phyloP scores from a whole-genome alignment of 2,888 invertebrate species.

The Dicycla oo region DNA sequence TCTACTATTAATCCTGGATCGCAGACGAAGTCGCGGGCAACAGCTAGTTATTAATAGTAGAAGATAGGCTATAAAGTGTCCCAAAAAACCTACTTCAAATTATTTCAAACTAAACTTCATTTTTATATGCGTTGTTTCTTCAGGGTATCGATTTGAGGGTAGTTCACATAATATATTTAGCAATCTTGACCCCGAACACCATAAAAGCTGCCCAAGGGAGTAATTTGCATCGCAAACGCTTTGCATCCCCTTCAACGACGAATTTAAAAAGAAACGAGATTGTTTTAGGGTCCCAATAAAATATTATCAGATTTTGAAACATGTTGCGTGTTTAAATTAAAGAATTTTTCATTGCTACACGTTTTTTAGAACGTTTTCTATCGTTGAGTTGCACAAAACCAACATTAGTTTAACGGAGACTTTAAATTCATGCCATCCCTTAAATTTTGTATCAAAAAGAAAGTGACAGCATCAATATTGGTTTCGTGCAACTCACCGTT shows the following conservation, averaged over 20 bases:
- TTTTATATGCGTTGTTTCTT: constrained; percentile 9
- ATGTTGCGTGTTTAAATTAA: constrained; percentile 1
- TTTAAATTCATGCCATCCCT: no score
- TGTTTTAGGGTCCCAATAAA: constrained; percentile 30
- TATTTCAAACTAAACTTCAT: no score
- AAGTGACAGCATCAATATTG: no score
- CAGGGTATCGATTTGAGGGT: constrained; percentile 32
- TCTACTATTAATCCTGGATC: no score
- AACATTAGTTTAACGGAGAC: no score
- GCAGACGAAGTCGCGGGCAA: no score
- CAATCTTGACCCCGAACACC: constrained; percentile 47
- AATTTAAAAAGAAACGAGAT: constrained; percentile 28
- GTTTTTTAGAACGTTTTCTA: background rate
- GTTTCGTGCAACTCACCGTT: no score
- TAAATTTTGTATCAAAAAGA: no score
- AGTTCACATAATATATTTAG: constrained; percentile 45
- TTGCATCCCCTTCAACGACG: constrained; percentile 44
- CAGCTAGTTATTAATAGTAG: no score
- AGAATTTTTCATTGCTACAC: background rate
- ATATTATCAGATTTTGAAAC: constrained; percentile 40
- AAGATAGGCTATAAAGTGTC: no score
- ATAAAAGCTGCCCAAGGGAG: constrained; percentile 49
- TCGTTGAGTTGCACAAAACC: no score
- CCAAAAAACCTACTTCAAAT: no score
- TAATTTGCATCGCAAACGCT: constrained; percentile 44